A percentile compares a stretch with the other conserved stretches of the same genome.
Conservation (phyloP, 2,113 vertebrate genomes). For the Symphodus melops region DNA sequence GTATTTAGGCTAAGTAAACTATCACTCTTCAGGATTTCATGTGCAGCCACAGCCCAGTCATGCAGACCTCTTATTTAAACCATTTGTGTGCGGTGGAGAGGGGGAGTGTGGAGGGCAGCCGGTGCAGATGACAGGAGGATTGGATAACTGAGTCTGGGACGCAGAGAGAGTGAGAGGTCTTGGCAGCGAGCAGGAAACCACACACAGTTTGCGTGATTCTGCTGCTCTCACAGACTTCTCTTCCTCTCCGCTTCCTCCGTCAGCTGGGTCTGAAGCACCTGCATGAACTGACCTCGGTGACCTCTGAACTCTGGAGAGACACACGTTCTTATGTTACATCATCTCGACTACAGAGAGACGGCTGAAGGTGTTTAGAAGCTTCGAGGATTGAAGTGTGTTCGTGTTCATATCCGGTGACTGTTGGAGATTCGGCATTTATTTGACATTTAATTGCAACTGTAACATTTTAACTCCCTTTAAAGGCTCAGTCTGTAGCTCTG, state of each 20-base stretch:
- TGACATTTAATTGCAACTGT: no score
- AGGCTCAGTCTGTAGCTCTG: no score
- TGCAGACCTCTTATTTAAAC: slow-evolving; percentile 91
- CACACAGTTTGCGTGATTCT: slow-evolving; percentile 84
- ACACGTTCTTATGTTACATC: neutral
- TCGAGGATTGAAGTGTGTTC: neutral
- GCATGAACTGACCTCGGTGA: slow-evolving; percentile 43
- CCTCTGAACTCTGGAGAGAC: slow-evolving; percentile 26
- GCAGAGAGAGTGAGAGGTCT: slow-evolving; percentile 86
- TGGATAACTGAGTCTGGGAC: slow-evolving; percentile 83
- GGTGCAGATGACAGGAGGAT: slow-evolving; percentile 76
- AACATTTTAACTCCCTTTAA: no score
- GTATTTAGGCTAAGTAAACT: slow-evolving; percentile 91
- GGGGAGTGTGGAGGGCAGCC: slow-evolving; percentile 56
- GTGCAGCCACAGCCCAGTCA: slow-evolving; percentile 86
- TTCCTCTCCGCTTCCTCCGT: neutral
- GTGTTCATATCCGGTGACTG: neutral
- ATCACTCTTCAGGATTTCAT: slow-evolving; percentile 82
- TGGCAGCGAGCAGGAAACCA: slow-evolving; percentile 84
- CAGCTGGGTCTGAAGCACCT: slow-evolving; percentile 73
- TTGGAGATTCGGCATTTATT: no score
- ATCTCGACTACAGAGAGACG: neutral
- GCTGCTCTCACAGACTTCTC: slow-evolving; percentile 55
- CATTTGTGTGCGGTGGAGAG: slow-evolving; percentile 89
- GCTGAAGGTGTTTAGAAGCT: neutral